Evolutionary conservation across 2,797 vertebrate genomes (phyloP), one percentile per base, ranked within the genome.

Genomic region (Muscicapa comitata): DNA sequence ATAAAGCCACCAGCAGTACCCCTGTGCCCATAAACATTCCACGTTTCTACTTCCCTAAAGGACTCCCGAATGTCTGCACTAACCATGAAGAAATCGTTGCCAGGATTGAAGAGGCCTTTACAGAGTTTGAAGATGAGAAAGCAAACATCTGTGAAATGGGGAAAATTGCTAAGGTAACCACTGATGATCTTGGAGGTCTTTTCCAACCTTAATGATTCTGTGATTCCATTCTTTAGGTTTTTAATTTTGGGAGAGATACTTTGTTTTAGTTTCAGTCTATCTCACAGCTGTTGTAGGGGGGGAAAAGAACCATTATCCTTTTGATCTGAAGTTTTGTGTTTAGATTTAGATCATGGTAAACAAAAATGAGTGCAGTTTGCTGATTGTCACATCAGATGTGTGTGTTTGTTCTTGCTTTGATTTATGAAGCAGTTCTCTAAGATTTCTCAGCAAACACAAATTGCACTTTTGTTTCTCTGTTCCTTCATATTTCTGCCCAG

Each of bases 11-110:
- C 87, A 98, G 98, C 83, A 98, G 97, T 90, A 97, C 98, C 75
- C 96, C 98, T 35, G 96, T 98, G 86, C 98, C 99, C 66, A 90
- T 99, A 98, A 99, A 99, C 99, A 99, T 99, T 99, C 99, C 99
- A 98, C 99, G 97, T 97, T 99, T 99, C 98, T 99, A 99, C 98
- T 99, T 99, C 97, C 99, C 99, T 83, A 98, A 98, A 97, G 99
- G 99, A 97, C 98, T 99, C 77, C 99, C 99, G 2, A 98, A 97
- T 97, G 87, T 98, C 96, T 97, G 96, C 88, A 83, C 89, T 95
- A 99, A 98, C 97, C 98, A 98, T 40, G 99, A 99, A n/a, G 98
- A 99, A 54, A 98, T 98, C 97, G 98, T 99, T 68, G 92, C 97
- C 94, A 98, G 98, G 97, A 96, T 99, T 53, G 99, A 99, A 97